Evolutionary conservation across 2,797 vertebrate species (phyloP).

Genomic region (Hipposideros larvatus): DNA sequence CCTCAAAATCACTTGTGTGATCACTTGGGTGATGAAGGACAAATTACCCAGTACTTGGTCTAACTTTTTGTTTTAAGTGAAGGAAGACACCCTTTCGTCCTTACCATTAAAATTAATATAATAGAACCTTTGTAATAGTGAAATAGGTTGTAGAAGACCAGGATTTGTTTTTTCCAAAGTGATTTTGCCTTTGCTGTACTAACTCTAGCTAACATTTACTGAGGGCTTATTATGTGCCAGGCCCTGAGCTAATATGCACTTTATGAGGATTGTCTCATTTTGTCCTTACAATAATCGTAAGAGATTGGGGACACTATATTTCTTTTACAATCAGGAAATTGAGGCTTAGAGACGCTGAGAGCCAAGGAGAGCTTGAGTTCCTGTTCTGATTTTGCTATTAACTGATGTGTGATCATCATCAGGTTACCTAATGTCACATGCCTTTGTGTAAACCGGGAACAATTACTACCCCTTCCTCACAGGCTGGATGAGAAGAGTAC

Average conservation of each 20-base stretch:
- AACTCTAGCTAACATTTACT: slow-evolving; percentile 1
- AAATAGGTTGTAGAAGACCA: background rate
- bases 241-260: background rate
- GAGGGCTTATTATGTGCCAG: background rate
- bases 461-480: background rate
- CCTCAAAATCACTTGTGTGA: slow-evolving; percentile 22
- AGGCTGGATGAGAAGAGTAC: background rate
- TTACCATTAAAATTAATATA: background rate
- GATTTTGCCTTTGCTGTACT: background rate
- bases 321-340: slow-evolving; percentile 41
- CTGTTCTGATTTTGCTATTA: slow-evolving; percentile 28
- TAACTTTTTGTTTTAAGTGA: slow-evolving; percentile 62
- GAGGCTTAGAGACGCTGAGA: slow-evolving; percentile 35
- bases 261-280: slow-evolving; percentile 30
- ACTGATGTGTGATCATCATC: background rate
- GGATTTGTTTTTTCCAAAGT: background rate
- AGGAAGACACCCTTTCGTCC: slow-evolving; percentile 44
- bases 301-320: background rate
- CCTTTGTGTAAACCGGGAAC: slow-evolving; percentile 14
- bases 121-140: slow-evolving; percentile 52
- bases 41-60: slow-evolving; percentile 48
- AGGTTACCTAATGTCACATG: background rate
- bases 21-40: slow-evolving; percentile 12
- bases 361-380: background rate
- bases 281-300: slow-evolving; percentile 20